Evolutionary conservation across 2,888 invertebrate species (phyloP).

Genomic region (Macrophya annulata): DNA sequence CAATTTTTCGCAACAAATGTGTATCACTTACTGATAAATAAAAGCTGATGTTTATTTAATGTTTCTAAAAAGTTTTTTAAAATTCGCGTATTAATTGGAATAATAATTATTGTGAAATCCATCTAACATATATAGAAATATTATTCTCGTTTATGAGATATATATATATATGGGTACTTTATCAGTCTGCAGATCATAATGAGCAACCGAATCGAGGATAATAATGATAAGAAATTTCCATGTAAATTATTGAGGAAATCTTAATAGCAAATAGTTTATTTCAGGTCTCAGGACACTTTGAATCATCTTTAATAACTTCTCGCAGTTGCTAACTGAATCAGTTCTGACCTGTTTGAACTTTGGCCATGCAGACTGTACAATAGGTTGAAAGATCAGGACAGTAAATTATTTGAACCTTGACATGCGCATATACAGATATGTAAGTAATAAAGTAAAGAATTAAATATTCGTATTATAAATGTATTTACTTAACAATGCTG

Average conservation of each 20-base stretch:
- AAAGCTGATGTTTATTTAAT: neutral
- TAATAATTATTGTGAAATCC: conserved; percentile 4
- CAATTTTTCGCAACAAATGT: no score
- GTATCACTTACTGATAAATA: neutral
- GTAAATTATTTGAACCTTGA: conserved; percentile 31
- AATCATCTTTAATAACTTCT: neutral
- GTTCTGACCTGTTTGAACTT: conserved; percentile 6
- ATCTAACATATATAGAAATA: neutral
- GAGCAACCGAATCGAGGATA: neutral
- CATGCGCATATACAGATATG: neutral
- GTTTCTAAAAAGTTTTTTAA: neutral
- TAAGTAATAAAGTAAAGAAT: neutral
- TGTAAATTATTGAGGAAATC: neutral
- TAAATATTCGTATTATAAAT: conserved; percentile 4
- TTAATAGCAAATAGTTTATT: neutral
- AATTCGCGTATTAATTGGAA: neutral
- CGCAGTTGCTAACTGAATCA: conserved; percentile 46
- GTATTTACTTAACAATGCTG: conserved; percentile 1
- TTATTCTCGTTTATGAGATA: neutral
- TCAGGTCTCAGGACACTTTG: neutral
- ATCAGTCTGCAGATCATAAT: conserved; percentile 1
- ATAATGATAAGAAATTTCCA: conserved; percentile 10
- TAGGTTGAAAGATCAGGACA: conserved; percentile 26
- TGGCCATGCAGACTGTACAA: conserved; percentile 27
- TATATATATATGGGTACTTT: neutral